Evolutionary conservation across 2,888 invertebrate genomes (phyloP), one percentile per base, ranked within the genome.

Genomic region (Merodon equestris): DNA sequence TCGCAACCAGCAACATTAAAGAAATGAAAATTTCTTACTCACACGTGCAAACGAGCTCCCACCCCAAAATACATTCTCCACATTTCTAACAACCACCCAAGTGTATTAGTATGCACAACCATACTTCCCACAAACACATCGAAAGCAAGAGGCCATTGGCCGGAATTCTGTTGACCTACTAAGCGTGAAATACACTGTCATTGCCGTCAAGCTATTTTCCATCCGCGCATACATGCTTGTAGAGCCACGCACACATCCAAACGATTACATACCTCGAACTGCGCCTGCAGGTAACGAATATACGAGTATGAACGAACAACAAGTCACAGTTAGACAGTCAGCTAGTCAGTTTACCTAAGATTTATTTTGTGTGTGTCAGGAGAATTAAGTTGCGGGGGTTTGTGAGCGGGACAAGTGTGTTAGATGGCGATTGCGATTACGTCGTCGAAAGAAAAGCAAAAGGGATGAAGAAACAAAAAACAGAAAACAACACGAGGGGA

Each of bases 121-220:
- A 60, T n/a, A n/a, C 82, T 71, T 68, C 71, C 81, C 81, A 85
- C 85, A 82, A 85, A 86, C 85, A 87, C 87, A 87, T 85, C 85
- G 86, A 88, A 87, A 87, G 87, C 85, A 86, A 89, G 88, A 89
- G 89, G 89, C 88, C 89, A 89, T 88, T 89, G 89, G 88, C 89
- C 89, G 88, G 88, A 89, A 88, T 88, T 87, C 87, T 87, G 86
- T 87, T 89, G 89, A 89, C 89, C 89, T 89, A 89, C 89, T 89
- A 89, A 87, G 84, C 83, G 79, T 73, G 81, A 82, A 83, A 83
- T 83, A 85, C 86, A 87, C 86, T 87, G 87, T 87, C 87, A 87
- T 87, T 87, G 87, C 87, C 87, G 87, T 85, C 85, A 83, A 85
- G 86, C 84, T 83, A 79, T 83, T 75, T 82, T 79, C 72, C 73